Base-by-base conservation (phyloP, 1,140 invertebrate genomes). In the Rhopalosiphum maidis region DNA sequence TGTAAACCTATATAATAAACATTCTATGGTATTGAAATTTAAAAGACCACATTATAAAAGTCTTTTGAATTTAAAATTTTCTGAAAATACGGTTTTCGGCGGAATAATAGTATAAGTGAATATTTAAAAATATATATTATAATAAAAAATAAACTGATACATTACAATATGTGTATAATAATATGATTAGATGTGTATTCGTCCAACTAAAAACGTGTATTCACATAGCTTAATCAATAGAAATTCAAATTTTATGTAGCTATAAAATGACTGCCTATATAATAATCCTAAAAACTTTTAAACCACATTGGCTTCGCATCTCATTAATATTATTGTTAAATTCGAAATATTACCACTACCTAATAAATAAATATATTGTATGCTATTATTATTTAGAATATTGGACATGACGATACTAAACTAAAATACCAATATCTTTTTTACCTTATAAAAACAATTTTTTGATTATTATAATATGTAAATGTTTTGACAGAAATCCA, bases 31-130 rank as follows among this genome's bases (percentile, higher is more conserved):
- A 18, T 68, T 77, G 60, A 77, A 6, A n/a, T 77, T 77, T n/a
- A n/a, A 77, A 77, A n/a, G n/a, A 77, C 60, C n/a, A n/a, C 0
- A 18, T 8, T 23, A 60, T 68, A 30, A 68, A 9, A n/a, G 30
- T 68, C 30, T 68, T 68, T 68, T 68, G 60, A 77, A 77, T 77
- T 77, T 77, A n/a, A 35, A 68, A 68, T n/a, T n/a, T 77, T n/a
- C 0, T 77, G 3, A n/a, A 77, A 77, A 35, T 77, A 5, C 60
- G 0, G 4, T 77, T 77, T n/a, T 77, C n/a, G 15, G n/a, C 5
- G 30, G 30, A 77, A 77, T 18, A 77, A n/a, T 77, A n/a, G 30
- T n/a, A 77, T n/a, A 77, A 15, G 15, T 18, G 5, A n/a, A 77
- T 35, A 46, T 46, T 46, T 46, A 46, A 46, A 46, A 1, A 46